Conservation (phyloP, 1,140 invertebrate genomes). For the Drosophila malerkotliana region DNA sequence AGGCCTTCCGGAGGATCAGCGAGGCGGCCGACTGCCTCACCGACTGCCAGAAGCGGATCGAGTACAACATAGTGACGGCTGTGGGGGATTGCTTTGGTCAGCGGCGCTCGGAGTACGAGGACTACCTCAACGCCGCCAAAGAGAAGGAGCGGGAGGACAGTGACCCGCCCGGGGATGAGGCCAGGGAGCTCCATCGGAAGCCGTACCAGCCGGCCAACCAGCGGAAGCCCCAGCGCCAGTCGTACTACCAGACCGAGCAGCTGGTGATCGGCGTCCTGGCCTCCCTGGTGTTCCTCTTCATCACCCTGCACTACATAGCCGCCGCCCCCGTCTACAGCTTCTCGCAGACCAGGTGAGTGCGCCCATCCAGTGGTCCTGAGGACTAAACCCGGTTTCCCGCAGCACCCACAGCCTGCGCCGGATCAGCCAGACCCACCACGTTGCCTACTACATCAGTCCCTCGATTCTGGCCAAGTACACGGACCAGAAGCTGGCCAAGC, state of each 20-base stretch:
- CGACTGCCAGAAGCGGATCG: slow-evolving; percentile 95
- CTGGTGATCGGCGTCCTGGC: slow-evolving; percentile 92
- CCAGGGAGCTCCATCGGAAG: slow-evolving; percentile 7
- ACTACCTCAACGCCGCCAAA: background rate
- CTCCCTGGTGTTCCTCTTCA: slow-evolving; percentile 88
- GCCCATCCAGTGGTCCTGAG: background rate
- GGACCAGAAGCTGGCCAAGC: slow-evolving; percentile 25
- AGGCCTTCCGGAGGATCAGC: slow-evolving; percentile 97
- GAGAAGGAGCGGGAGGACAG: background rate
- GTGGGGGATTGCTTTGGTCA: slow-evolving; percentile 81
- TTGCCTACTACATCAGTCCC: slow-evolving; percentile 97
- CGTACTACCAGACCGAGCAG: slow-evolving; percentile 84
- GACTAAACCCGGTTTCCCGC: slow-evolving; percentile 5
- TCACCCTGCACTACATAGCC: slow-evolving; percentile 96
- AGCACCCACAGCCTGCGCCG: slow-evolving; percentile 86
- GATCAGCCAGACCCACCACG: slow-evolving; percentile 86
- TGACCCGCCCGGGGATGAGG: background rate
- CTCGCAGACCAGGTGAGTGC: slow-evolving; percentile 90
- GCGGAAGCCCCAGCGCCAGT: slow-evolving; percentile 67
- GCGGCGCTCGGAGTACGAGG: background rate
- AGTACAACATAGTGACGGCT: slow-evolving; percentile 90
- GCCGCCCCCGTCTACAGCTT: slow-evolving; percentile 96
- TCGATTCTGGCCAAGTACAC: slow-evolving; percentile 87
- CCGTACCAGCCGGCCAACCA: slow-evolving; percentile 75
- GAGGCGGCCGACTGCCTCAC: slow-evolving; percentile 97